Percentiles rank a stretch among this genome's conserved stretches.
These are phyloP conservation scores for Trichomycterus rosablanca DNA, from an alignment of 2,113 vertebrate species.

Conservation along the genomic window DNA sequence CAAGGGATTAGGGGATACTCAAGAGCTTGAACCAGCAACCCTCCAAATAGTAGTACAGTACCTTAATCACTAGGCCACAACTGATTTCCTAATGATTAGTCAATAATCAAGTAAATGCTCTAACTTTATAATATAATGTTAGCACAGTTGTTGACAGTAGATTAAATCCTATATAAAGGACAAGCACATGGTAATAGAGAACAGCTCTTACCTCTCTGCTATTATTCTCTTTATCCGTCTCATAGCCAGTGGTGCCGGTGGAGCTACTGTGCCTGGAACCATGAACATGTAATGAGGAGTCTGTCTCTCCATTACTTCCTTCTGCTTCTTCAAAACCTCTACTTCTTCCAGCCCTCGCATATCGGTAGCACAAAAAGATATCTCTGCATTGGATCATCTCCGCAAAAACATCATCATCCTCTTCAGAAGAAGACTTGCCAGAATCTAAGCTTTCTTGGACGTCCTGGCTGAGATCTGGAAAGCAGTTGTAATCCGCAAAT, in stretches of 20 bases:
- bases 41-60: too few relatives aligned
- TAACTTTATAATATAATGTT: too few relatives aligned
- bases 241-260: constrained; percentile 43
- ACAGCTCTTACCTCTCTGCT: constrained; percentile 68
- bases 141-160: too few relatives aligned
- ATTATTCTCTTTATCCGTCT: constrained; percentile 55
- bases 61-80: too few relatives aligned
- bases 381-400: constrained; percentile 53
- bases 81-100: too few relatives aligned
- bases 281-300: not conserved
- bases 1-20: too few relatives aligned
- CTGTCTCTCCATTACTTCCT: constrained; percentile 7
- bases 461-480: constrained; percentile 19
- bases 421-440: constrained; percentile 55
- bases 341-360: constrained; percentile 44
- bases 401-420: constrained; percentile 55
- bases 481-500: constrained; percentile 60
- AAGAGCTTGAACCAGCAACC: too few relatives aligned
- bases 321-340: constrained; percentile 20
- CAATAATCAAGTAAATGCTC: too few relatives aligned
- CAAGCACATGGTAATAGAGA: too few relatives aligned
- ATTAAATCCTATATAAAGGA: too few relatives aligned
- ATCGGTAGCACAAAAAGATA: constrained; percentile 39
- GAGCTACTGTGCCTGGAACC: constrained; percentile 2
- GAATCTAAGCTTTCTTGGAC: constrained; percentile 55